Percentiles rank a stretch among this genome's conserved stretches.
Conservation (phyloP, 1,140 invertebrate species). For the Zaprionus camerounensis region DNA sequence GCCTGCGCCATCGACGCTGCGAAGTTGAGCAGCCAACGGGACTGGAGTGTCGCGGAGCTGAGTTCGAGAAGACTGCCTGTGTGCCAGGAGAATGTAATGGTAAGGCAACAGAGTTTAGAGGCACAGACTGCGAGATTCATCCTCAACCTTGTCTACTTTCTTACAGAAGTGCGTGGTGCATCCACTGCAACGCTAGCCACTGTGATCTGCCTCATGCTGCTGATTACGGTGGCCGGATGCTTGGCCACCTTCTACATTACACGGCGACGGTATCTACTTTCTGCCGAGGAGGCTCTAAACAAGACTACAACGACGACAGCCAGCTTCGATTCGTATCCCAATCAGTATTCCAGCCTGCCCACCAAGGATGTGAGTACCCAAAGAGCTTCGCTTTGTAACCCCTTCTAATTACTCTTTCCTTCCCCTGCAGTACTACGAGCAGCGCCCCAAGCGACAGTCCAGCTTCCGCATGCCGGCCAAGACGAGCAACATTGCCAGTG, state of each 20-base stretch:
- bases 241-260: conserved; percentile 61
- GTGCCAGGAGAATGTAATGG: conserved; percentile 83
- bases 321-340: conserved; percentile 92
- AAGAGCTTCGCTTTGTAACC: neutral
- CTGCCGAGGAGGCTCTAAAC: conserved; percentile 62
- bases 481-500: conserved; percentile 85
- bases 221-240: conserved; percentile 69
- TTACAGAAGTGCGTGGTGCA: conserved; percentile 58
- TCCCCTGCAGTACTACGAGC: conserved; percentile 73
- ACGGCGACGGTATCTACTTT: conserved; percentile 47
- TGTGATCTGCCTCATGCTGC: conserved; percentile 50
- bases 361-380: conserved; percentile 88
- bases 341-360: conserved; percentile 92
- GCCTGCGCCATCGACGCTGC: conserved; percentile 88
- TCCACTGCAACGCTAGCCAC: conserved; percentile 63
- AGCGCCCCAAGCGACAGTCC: conserved; percentile 86
- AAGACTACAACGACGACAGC: conserved; percentile 84
- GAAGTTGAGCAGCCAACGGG: conserved; percentile 84
- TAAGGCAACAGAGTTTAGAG: conserved; percentile 17
- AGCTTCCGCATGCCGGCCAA: conserved; percentile 85
- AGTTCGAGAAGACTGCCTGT: conserved; percentile 88
- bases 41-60: conserved; percentile 88
- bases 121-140: neutral
- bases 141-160: neutral
- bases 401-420: neutral